These are phyloP conservation scores for Acholoe squamosa DNA, from an alignment of 2,888 invertebrate genomes.

Conservation along the genomic window DNA sequence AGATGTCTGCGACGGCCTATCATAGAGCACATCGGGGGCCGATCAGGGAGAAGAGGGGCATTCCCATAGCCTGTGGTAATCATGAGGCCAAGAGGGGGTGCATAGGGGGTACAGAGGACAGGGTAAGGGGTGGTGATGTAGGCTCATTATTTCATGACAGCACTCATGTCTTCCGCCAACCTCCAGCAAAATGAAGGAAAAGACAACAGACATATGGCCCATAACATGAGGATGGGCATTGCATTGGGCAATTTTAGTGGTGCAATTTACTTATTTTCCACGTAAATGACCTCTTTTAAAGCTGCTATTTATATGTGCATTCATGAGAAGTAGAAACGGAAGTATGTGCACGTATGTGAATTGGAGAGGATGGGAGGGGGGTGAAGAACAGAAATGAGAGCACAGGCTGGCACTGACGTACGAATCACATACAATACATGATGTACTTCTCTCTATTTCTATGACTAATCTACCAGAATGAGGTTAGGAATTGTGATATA, in stretches of 20 bases:
- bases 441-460: neutral
- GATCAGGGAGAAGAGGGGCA: slow-evolving; percentile 1
- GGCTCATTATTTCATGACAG: slow-evolving; percentile 12
- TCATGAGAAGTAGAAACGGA: slow-evolving; percentile 9
- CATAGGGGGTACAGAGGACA: neutral
- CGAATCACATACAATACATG: neutral
- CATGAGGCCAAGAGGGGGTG: neutral
- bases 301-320: neutral
- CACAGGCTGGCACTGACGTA: neutral
- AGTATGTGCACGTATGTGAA: neutral
- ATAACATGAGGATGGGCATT: neutral
- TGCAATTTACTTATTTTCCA: slow-evolving; percentile 24
- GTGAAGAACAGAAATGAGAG: neutral
- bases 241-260: slow-evolving; percentile 18
- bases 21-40: neutral
- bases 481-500: neutral
- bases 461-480: neutral
- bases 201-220: neutral
- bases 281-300: neutral
- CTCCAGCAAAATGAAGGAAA: slow-evolving; percentile 41
- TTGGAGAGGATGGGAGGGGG: neutral
- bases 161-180: slow-evolving; percentile 38
- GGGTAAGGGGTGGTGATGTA: slow-evolving; percentile 7
- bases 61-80: slow-evolving; percentile 34
- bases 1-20: slow-evolving; percentile 25